phyloP scores from a whole-genome alignment of 2,113 vertebrate species.

The Candoia aspera region DNA sequence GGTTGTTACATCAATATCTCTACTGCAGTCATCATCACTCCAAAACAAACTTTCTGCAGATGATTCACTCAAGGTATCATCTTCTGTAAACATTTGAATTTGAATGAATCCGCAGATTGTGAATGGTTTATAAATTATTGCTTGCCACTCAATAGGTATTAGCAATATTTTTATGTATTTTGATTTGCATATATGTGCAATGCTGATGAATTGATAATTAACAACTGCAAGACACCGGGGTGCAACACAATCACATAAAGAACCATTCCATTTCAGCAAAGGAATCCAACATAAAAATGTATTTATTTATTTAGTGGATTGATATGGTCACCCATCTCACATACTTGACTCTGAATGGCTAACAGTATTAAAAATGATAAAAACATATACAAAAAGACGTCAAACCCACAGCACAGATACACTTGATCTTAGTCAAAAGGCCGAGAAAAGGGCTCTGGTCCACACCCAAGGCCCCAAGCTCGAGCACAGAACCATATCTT shows the following conservation, averaged over 20 bases:
- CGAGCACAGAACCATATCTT: not conserved
- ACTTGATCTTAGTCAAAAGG: not conserved
- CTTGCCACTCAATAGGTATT: not conserved
- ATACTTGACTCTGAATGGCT: not conserved
- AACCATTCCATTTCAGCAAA: not conserved
- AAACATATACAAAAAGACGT: not conserved
- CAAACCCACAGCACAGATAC: not conserved
- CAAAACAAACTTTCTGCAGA: constrained; percentile 90
- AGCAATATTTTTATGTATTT: not conserved
- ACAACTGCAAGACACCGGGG: not conserved
- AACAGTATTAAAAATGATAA: not conserved
- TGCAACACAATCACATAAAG: not conserved
- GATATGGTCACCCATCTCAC: not conserved
- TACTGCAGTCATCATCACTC: constrained; percentile 89
- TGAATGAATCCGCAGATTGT: constrained; percentile 5
- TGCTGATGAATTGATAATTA: not conserved
- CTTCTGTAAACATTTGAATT: constrained; percentile 72
- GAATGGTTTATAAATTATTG: not conserved
- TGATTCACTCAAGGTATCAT: constrained; percentile 90
- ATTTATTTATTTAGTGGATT: not conserved
- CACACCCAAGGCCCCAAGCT: not conserved
- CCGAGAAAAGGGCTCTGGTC: not conserved
- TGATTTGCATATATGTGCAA: not conserved
- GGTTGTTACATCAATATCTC: constrained; percentile 84
- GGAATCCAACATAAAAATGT: not conserved